Conservation (phyloP, 2,888 invertebrate genomes). For the Aethes cnicana region DNA sequence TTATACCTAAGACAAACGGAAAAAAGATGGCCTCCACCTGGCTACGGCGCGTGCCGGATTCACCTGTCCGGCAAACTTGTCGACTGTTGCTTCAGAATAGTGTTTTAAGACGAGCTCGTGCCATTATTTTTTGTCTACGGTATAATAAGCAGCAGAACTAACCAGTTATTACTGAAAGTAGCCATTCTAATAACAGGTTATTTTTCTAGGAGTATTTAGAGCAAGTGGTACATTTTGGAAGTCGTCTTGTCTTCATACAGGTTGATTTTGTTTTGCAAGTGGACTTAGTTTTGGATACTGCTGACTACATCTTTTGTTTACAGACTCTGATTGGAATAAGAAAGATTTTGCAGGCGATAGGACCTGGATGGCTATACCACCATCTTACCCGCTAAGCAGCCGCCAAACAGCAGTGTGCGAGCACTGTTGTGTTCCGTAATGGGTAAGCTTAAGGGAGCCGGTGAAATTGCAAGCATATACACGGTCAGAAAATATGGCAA, state of each 20-base stretch:
- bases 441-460: too few species aligned
- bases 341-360: too few species aligned
- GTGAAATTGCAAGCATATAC: too few species aligned
- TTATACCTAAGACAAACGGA: conserved; percentile 15
- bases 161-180: conserved; percentile 12
- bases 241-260: not conserved
- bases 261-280: not conserved
- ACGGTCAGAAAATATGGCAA: too few species aligned
- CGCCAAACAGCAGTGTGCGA: too few species aligned
- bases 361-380: too few species aligned
- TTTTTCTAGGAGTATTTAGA: conserved; percentile 17
- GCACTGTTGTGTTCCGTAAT: too few species aligned
- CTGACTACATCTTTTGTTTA: too few species aligned
- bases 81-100: conserved; percentile 14
- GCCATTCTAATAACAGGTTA: conserved; percentile 27
- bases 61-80: conserved; percentile 31
- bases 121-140: conserved; percentile 31
- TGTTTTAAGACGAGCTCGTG: conserved; percentile 20
- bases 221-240: not conserved
- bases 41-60: conserved; percentile 35
- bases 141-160: conserved; percentile 16
- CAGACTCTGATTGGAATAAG: too few species aligned
- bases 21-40: conserved; percentile 31
- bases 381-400: too few species aligned
- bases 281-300: not conserved